Evolutionary conservation across 2,113 vertebrate species (phyloP).

Genomic region (Colinus virginianus): DNA sequence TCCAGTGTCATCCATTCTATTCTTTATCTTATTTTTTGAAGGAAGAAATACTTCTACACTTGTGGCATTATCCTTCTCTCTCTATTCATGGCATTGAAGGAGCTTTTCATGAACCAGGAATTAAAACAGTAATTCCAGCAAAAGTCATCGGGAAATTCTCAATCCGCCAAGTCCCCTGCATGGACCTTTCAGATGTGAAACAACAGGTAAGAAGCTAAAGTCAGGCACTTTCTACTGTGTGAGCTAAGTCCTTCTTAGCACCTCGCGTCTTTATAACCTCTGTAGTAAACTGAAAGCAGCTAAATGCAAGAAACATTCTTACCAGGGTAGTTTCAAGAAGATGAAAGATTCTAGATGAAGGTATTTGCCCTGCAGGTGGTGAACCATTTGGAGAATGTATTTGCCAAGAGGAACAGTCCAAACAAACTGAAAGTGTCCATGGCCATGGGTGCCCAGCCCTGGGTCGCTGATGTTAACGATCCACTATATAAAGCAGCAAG

Average conservation of each 20-base stretch:
- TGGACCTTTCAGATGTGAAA: conserved; percentile 83
- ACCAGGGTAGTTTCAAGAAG: background rate
- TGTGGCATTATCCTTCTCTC: conserved; percentile 90
- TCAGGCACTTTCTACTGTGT: background rate
- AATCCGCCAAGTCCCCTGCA: conserved; percentile 89
- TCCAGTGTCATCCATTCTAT: background rate
- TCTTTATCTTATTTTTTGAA: conserved; percentile 39
- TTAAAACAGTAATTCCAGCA: conserved; percentile 92
- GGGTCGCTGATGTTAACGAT: conserved; percentile 81
- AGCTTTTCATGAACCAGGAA: conserved; percentile 85
- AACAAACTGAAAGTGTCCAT: conserved; percentile 87
- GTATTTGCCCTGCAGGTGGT: conserved; percentile 58
- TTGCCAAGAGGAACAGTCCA: conserved; percentile 87
- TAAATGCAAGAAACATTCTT: too few species aligned
- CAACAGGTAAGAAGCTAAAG: conserved; percentile 80
- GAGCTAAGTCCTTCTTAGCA: background rate
- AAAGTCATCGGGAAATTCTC: conserved; percentile 93
- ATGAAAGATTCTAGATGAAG: background rate
- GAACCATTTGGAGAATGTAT: conserved; percentile 82
- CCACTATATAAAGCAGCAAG: conserved; percentile 85
- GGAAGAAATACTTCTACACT: conserved; percentile 89
- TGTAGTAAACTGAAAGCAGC: background rate
- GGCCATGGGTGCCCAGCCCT: conserved; percentile 83
- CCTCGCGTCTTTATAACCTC: background rate
- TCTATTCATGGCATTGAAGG: conserved; percentile 93